phyloP scores from a whole-genome alignment of 1,140 invertebrate species.

The Drosophila triauraria region DNA sequence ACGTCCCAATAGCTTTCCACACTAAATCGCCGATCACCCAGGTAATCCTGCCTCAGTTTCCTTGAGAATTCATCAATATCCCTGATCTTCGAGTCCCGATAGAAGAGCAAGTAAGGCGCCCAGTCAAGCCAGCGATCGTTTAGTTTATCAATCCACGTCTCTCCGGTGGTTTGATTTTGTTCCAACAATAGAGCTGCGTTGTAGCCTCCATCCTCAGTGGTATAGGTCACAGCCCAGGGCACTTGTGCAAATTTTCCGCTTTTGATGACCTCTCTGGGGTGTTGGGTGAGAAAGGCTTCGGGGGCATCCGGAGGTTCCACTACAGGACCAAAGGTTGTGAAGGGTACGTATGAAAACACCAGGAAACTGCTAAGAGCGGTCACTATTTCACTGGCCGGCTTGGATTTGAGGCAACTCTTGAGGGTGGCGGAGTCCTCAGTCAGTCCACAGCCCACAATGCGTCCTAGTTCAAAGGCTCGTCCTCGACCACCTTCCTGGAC shows the following conservation, averaged over 20 bases:
- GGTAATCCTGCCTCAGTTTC: constrained; percentile 36
- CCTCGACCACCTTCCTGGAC: constrained; percentile 86
- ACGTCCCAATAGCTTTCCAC: constrained; percentile 54
- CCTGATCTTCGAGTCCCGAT: constrained; percentile 23
- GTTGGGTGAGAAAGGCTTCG: constrained; percentile 86
- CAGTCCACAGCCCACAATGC: constrained; percentile 86
- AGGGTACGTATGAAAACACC: constrained; percentile 86
- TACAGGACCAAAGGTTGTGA: constrained; percentile 87
- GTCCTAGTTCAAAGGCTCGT: constrained; percentile 86
- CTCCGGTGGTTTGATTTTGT: constrained; percentile 5
- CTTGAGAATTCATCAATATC: constrained; percentile 45
- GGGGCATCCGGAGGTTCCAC: constrained; percentile 78
- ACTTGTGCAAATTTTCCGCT: constrained; percentile 85
- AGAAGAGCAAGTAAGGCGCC: constrained; percentile 61
- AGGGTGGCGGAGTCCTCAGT: constrained; percentile 77
- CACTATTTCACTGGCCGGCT: constrained; percentile 80
- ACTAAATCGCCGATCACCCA: constrained; percentile 46
- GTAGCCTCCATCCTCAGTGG: constrained; percentile 86
- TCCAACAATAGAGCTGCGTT: constrained; percentile 81
- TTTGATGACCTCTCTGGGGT: constrained; percentile 86
- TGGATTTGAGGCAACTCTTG: constrained; percentile 87
- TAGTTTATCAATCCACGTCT: constrained; percentile 28
- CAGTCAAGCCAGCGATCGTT: constrained; percentile 60
- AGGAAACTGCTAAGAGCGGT: constrained; percentile 52
- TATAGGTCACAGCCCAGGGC: constrained; percentile 86